phyloP scores from a whole-genome alignment of 2,888 invertebrate species.

The Cephonodes hylas region DNA sequence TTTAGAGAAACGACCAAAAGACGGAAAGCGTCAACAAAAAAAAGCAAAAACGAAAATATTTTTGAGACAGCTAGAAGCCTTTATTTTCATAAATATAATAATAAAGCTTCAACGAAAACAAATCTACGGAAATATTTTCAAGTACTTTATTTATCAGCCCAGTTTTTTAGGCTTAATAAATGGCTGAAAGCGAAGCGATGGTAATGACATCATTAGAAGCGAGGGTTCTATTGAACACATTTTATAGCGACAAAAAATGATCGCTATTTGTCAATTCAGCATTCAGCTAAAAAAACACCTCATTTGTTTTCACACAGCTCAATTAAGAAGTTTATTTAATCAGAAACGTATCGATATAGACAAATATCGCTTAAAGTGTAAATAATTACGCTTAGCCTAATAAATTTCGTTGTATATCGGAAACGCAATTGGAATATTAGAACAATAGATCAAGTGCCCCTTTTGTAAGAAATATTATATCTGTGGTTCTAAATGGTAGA shows the following conservation, averaged over 20 bases:
- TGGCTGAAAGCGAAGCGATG: not conserved
- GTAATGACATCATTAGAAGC: conserved; percentile 1
- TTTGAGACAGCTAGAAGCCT: no score
- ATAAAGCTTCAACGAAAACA: not conserved
- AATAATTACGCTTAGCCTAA: not conserved
- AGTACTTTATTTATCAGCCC: not conserved
- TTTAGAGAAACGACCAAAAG: no score
- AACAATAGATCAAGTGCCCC: no score
- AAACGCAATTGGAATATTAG: no score
- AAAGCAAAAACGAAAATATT: no score
- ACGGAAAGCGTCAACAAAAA: no score
- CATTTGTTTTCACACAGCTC: not conserved
- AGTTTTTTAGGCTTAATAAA: not conserved
- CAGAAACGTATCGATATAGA: not conserved
- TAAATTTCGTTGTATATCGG: no score
- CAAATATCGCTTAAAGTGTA: not conserved
- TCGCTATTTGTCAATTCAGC: not conserved
- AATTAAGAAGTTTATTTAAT: not conserved
- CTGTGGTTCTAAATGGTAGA: no score
- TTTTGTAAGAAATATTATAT: no score
- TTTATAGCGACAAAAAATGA: not conserved
- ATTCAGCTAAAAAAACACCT: not conserved
- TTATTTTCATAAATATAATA: not conserved
- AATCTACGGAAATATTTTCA: not conserved
- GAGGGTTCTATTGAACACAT: not conserved